Base-by-base conservation (phyloP, 2,113 vertebrate genomes). In the Oreocharis arfaki region DNA sequence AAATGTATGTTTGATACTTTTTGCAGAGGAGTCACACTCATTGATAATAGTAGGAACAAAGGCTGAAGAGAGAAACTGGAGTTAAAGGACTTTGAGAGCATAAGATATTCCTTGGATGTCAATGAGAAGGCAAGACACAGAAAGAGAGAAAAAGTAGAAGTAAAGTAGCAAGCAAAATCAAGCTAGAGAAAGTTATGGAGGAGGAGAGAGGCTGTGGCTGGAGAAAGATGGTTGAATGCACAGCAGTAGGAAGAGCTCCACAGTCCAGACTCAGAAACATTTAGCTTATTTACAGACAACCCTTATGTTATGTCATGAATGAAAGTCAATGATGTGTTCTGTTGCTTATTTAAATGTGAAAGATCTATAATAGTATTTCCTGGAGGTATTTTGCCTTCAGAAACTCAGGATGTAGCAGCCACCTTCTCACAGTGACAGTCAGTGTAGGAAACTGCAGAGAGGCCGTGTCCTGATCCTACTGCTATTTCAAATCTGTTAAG, bases 361-460 rank as follows among this genome's bases (percentile, higher is more conserved):
- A 57, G 49, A 70, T 55, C 60, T 70, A 20, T 59, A 90, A 59
- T 26, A 83, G 53, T 59, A 56, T 67, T 75, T 92, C 52, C 80
- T 92, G 84, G 73, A 82, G 71, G 76, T 42, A 90, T 93, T 94
- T 88, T 55, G 37, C 55, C 23, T 77, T 39, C 61, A 76, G 64
- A 92, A 56, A 28, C 47, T 84, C 24, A 8, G 89, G 80, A 74
- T 87, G 60, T 81, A 89, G 68, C 93, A 93, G 30, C 67, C 63
- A 89, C 86, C 61, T 92, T 86, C 89, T 44, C 80, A 91, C 84
- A 75, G 77, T 87, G 79, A 80, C 59, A 86, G 77, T n/a, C 82
- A 56, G 76, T 32, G 60, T 41, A 80, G 78, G 81, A 93, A 85
- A 74, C 42, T 90, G 68, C 27, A 57, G 75, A 90, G 47, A 75